phyloP scores from a whole-genome alignment of 2,797 vertebrate species.

The Phrynocephalus forsythii region DNA sequence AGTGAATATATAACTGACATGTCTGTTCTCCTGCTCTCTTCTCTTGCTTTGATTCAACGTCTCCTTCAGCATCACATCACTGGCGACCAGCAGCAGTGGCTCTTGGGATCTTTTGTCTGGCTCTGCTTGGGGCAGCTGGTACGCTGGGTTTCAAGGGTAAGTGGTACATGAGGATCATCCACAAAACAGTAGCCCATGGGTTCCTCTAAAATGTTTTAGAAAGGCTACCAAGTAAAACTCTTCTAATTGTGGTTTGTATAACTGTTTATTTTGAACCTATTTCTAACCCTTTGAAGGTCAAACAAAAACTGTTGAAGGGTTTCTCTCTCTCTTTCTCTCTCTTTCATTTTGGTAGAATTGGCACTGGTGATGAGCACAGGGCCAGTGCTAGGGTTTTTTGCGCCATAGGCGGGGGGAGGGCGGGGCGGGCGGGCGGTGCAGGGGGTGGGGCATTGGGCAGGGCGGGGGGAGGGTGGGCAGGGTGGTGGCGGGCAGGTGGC shows the following conservation, averaged over 20 bases:
- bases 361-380: too few relatives aligned
- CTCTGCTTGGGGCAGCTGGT: constrained; percentile 46
- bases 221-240: background rate
- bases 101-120: constrained; percentile 61
- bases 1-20: background rate
- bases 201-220: background rate
- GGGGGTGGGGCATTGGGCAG: too few relatives aligned
- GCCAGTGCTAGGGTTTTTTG: too few relatives aligned
- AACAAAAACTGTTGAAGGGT: too few relatives aligned
- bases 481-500: too few relatives aligned
- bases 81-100: constrained; percentile 48
- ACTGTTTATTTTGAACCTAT: background rate
- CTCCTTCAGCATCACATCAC: constrained; percentile 20
- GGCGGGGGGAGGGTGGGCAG: too few relatives aligned
- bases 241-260: background rate
- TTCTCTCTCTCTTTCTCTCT: too few relatives aligned
- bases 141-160: constrained; percentile 60
- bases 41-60: constrained; percentile 29
- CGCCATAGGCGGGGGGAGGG: too few relatives aligned
- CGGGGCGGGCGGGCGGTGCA: too few relatives aligned
- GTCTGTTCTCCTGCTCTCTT: background rate
- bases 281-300: background rate
- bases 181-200: background rate
- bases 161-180: constrained; percentile 27
- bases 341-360: too few relatives aligned